Base-by-base conservation (phyloP, 2,888 invertebrate genomes). In the Ceraclea dissimilis region DNA sequence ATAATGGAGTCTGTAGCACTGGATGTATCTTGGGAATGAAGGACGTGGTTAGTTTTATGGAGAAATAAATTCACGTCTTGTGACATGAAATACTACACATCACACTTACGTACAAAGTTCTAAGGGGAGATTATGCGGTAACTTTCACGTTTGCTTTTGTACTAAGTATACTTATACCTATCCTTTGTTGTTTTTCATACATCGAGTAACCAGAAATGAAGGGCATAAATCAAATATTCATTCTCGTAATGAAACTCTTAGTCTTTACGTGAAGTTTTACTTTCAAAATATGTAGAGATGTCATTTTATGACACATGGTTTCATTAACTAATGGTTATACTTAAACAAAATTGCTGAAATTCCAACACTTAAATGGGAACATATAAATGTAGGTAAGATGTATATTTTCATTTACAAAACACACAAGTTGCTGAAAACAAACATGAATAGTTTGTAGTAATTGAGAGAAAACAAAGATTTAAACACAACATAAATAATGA, bases 61-160 rank as follows among this genome's bases (percentile, higher is more conserved):
- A 49, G 49, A 26, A 49, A 54, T 54, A 54, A 54, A 54, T 54
- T 48, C 54, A 31, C 33, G n/a, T 31, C 26, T 39, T 54, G 54
- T 34, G 49, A 39, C 49, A 34, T 39, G 34, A 49, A 54, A 34
- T 49, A 54, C 54, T 49, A 54, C 49, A 44, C 49, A 54, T 54
- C 54, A 49, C 33, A 54, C 39, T 13, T 16, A n/a, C 13, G 13
- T 39, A 39, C 13, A 13, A 39, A 39, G 13, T 39, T 39, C 26
- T 39, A 39, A 39, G 39, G 16, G 39, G 39, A 16, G 39, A 39
- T 39, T 39, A 39, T 16, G 13, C 13, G 4, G 39, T 4, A 39
- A 16, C 5, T 26, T 26, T 26, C 13, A 4, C 39, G 13, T 39
- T 16, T 39, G 39, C 13, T n/a, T n/a, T n/a, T n/a, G 8, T 39